These are phyloP conservation scores for Carettochelys insculpta DNA, from an alignment of 2,113 vertebrate species.

Conservation along the genomic window DNA sequence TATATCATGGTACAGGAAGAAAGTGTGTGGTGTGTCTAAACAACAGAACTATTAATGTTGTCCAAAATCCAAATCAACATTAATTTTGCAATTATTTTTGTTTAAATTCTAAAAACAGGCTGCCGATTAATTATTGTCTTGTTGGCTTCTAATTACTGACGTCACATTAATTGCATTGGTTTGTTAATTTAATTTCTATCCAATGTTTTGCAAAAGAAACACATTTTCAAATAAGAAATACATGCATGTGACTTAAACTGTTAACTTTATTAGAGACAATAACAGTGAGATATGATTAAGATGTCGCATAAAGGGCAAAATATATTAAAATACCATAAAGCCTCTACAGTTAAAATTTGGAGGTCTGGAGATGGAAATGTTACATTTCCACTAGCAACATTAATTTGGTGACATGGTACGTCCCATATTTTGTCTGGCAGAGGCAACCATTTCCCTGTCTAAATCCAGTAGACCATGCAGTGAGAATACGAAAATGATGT, in stretches of 20 bases:
- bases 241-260: conserved; percentile 66
- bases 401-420: conserved; percentile 17
- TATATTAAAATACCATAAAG: conserved; percentile 62
- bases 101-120: conserved; percentile 24
- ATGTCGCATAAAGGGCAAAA: conserved; percentile 60
- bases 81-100: conserved; percentile 1
- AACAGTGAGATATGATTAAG: conserved; percentile 64
- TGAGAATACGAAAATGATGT: background rate
- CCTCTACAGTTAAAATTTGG: conserved; percentile 55
- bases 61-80: conserved; percentile 30
- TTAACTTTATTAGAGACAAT: conserved; percentile 65
- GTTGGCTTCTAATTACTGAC: conserved; percentile 20
- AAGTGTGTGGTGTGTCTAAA: background rate
- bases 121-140: conserved; percentile 51
- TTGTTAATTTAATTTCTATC: conserved; percentile 45
- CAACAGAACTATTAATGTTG: background rate
- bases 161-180: conserved; percentile 52
- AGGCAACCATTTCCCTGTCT: conserved; percentile 1
- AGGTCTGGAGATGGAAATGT: conserved; percentile 63
- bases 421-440: background rate
- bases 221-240: conserved; percentile 62
- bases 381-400: conserved; percentile 56
- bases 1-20: background rate
- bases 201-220: conserved; percentile 50
- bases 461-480: background rate